A percentile compares a stretch with the other conserved stretches of the same genome.
These are phyloP conservation scores for Zaprionus gabonicus DNA, from an alignment of 1,140 invertebrate genomes.

Conservation along the genomic window DNA sequence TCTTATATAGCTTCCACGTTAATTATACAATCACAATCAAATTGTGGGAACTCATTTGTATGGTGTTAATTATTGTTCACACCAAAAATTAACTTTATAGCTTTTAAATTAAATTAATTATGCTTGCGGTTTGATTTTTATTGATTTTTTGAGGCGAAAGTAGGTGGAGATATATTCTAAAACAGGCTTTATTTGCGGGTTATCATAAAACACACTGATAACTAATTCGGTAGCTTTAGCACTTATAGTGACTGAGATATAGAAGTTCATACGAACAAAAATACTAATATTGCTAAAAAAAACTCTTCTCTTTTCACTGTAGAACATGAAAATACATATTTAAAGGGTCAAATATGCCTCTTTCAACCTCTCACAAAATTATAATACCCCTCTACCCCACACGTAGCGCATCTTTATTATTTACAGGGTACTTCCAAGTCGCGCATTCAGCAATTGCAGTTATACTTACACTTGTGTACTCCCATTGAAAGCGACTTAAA, in stretches of 20 bases:
- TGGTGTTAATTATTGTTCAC: too few species aligned
- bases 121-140: too few species aligned
- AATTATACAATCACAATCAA: not conserved
- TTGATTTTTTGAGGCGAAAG: too few species aligned
- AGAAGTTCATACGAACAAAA: not conserved
- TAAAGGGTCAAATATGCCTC: too few species aligned
- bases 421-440: not conserved
- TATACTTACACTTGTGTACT: not conserved
- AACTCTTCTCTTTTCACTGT: too few species aligned
- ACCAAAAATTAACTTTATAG: too few species aligned
- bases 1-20: not conserved
- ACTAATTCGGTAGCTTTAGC: not conserved
- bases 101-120: too few species aligned
- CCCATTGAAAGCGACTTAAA: conserved; percentile 16
- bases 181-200: not conserved
- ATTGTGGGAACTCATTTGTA: too few species aligned
- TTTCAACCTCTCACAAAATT: too few species aligned
- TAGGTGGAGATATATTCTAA: not conserved
- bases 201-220: not conserved
- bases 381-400: too few species aligned
- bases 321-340: too few species aligned
- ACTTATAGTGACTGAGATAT: not conserved
- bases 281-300: too few species aligned
- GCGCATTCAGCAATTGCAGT: not conserved
- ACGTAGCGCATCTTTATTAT: not conserved